These are phyloP conservation scores for Rhineura floridana DNA, from an alignment of 2,113 vertebrate species.

Conservation along the genomic window DNA sequence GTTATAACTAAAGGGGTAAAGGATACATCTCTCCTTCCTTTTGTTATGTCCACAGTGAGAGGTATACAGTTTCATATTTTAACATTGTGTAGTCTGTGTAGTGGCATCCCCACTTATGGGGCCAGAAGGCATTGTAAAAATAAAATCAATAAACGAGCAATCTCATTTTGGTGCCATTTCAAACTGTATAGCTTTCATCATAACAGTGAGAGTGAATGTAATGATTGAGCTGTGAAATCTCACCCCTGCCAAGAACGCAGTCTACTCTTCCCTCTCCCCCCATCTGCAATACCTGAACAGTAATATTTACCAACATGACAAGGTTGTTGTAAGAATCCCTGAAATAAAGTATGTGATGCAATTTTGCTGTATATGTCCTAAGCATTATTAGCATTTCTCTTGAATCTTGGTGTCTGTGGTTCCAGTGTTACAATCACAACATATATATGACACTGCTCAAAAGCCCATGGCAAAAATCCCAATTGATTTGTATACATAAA, in stretches of 20 bases:
- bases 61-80: neutral
- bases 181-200: neutral
- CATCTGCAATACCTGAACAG: neutral
- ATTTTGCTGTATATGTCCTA: neutral
- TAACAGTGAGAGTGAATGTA: neutral
- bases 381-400: neutral
- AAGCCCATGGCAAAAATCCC: neutral
- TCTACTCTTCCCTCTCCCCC: neutral
- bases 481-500: slow-evolving; percentile 8
- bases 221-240: neutral
- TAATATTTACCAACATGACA: neutral
- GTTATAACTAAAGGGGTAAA: neutral
- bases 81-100: neutral
- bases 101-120: neutral
- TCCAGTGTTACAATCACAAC: neutral
- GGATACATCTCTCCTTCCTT: neutral
- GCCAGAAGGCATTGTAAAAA: neutral
- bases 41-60: neutral
- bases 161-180: neutral
- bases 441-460: neutral
- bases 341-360: neutral
- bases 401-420: neutral
- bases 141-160: neutral
- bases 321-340: neutral
- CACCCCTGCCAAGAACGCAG: neutral